Evolutionary conservation across 2,797 vertebrate species (phyloP).

Genomic region (Amblyraja radiata): DNA sequence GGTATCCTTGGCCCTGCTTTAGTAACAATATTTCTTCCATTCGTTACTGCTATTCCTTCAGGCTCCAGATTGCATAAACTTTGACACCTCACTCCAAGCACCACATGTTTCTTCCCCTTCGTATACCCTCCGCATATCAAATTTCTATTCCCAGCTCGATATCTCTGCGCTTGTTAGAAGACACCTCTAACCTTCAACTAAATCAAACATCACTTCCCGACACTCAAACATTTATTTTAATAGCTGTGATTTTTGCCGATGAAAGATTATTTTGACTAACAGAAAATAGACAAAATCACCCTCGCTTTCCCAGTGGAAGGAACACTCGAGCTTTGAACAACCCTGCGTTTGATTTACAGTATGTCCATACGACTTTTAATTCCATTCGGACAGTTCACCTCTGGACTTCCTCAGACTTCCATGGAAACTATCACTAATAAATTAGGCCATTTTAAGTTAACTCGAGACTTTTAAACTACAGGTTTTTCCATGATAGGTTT

Average conservation of each 20-base stretch:
- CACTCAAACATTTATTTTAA: constrained; percentile 65
- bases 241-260: constrained; percentile 59
- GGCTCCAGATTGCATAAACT: constrained; percentile 44
- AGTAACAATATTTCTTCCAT: constrained; percentile 30
- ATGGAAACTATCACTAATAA: not conserved
- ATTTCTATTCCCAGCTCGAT: constrained; percentile 56
- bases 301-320: constrained; percentile 4
- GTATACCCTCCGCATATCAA: constrained; percentile 55
- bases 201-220: constrained; percentile 59
- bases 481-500: not conserved
- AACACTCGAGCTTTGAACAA: not conserved
- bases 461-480: not conserved
- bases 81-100: constrained; percentile 48
- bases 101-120: constrained; percentile 52
- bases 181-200: constrained; percentile 52
- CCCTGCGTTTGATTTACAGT: constrained; percentile 33
- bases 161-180: constrained; percentile 57
- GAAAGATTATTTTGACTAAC: constrained; percentile 62
- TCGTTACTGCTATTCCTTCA: constrained; percentile 39
- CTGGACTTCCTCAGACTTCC: constrained; percentile 40
- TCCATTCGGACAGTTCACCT: constrained; percentile 44
- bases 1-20: constrained; percentile 42
- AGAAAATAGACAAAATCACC: constrained; percentile 57
- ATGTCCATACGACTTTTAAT: constrained; percentile 45
- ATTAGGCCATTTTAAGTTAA: not conserved